A percentile compares a stretch with the other conserved stretches of the same genome.
Conservation (phyloP, 2,797 vertebrate genomes). For the Enteromius radiatus region DNA sequence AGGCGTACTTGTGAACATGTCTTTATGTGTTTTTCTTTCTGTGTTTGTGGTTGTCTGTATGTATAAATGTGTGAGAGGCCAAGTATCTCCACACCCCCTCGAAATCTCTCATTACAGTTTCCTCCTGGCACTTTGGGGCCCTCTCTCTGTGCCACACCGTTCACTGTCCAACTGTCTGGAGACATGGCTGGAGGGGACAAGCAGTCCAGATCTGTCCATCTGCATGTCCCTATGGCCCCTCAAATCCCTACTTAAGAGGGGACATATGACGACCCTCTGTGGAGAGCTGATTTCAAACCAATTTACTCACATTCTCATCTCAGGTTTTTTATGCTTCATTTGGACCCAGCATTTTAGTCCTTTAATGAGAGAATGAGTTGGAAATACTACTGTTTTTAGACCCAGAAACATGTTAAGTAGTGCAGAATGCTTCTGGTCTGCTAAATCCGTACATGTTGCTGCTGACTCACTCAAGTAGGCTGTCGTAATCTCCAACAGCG, state of each 20-base stretch:
- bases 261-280: slow-evolving; percentile 33
- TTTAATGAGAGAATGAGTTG: slow-evolving; percentile 33
- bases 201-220: slow-evolving; percentile 59
- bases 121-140: slow-evolving; percentile 50
- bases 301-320: slow-evolving; percentile 25
- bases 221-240: slow-evolving; percentile 52
- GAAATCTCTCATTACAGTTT: slow-evolving; percentile 55
- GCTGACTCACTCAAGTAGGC: slow-evolving; percentile 52
- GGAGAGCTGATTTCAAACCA: slow-evolving; percentile 15
- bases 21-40: slow-evolving; percentile 2
- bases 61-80: slow-evolving; percentile 36
- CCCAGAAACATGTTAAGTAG: slow-evolving; percentile 14
- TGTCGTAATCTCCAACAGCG: slow-evolving; percentile 42
- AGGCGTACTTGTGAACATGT: slow-evolving; percentile 20
- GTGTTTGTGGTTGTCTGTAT: slow-evolving; percentile 37
- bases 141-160: slow-evolving; percentile 32
- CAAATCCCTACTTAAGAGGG: slow-evolving; percentile 51
- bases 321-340: background rate
- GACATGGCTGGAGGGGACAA: slow-evolving; percentile 59
- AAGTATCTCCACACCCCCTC: slow-evolving; percentile 37
- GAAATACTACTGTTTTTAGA: slow-evolving; percentile 23
- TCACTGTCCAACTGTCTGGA: slow-evolving; percentile 49
- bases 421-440: slow-evolving; percentile 44
- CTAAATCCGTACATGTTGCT: slow-evolving; percentile 25
- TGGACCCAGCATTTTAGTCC: slow-evolving; percentile 6